Conservation (phyloP, 2,797 vertebrate genomes). For the Tolypeutes matacus region DNA sequence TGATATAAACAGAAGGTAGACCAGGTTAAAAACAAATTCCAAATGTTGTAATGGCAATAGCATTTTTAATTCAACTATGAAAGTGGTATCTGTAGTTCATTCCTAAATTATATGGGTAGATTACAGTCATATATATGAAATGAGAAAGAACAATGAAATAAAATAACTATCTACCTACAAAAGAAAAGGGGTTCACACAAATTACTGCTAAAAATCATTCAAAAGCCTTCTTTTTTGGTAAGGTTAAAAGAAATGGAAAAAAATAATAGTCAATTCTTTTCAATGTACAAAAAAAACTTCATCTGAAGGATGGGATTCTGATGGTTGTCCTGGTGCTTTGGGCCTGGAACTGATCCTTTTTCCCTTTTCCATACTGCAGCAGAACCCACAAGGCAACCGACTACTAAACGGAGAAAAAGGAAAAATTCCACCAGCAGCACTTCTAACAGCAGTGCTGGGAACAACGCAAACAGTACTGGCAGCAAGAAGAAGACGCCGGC, state of each 20-base stretch:
- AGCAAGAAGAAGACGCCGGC: slow-evolving; percentile 97
- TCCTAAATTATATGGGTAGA: background rate
- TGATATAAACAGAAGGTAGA: background rate
- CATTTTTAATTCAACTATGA: slow-evolving; percentile 21
- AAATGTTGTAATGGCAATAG: background rate
- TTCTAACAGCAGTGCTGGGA: slow-evolving; percentile 96
- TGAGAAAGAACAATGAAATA: background rate
- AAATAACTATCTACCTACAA: background rate
- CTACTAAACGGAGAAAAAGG: slow-evolving; percentile 98
- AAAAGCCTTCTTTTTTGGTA: background rate
- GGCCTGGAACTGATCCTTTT: background rate
- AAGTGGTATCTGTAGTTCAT: background rate
- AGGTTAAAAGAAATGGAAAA: background rate
- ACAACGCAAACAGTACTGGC: slow-evolving; percentile 89
- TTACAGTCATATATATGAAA: background rate
- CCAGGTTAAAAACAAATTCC: background rate
- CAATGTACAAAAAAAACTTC: accelerated
- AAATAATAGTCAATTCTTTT: background rate
- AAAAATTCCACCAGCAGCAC: slow-evolving; percentile 99
- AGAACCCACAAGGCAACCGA: slow-evolving; percentile 98
- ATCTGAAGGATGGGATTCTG: accelerated
- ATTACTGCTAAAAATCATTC: background rate
- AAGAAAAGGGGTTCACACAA: background rate
- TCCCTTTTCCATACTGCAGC: slow-evolving; percentile 86
- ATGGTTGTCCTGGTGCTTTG: background rate